These are phyloP conservation scores for Piscicola geometra DNA, from an alignment of 2,888 invertebrate genomes.

Conservation along the genomic window DNA sequence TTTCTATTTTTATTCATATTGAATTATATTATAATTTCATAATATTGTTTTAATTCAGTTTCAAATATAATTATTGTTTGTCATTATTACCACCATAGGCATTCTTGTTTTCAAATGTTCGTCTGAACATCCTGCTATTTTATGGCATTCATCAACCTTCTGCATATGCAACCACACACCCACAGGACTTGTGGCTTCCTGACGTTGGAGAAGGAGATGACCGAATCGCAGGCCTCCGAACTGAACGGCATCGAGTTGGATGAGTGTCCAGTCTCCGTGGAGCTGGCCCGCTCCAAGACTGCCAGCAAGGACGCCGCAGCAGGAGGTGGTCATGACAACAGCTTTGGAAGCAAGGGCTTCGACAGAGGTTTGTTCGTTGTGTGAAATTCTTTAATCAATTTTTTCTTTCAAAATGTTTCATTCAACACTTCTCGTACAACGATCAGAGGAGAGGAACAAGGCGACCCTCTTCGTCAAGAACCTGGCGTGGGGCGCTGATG, in stretches of 20 bases:
- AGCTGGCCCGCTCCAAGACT: slow-evolving; percentile 16
- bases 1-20: too few species aligned
- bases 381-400: too few species aligned
- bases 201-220: slow-evolving; percentile 26
- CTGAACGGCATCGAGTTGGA: slow-evolving; percentile 20
- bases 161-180: background rate
- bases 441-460: slow-evolving; percentile 29
- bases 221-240: slow-evolving; percentile 22
- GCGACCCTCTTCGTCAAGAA: slow-evolving; percentile 30
- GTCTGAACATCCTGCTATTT: too few species aligned
- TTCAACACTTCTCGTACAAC: too few species aligned
- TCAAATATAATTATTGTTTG: too few species aligned
- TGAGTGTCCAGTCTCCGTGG: background rate
- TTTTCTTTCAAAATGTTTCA: background rate
- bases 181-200: slow-evolving; percentile 26
- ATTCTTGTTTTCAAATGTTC: too few species aligned
- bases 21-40: too few species aligned
- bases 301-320: background rate
- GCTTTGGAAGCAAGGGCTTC: background rate
- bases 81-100: too few species aligned
- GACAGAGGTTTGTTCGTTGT: slow-evolving; percentile 12
- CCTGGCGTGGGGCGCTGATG: slow-evolving; percentile 31
- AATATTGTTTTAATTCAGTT: too few species aligned
- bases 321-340: background rate
- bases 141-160: slow-evolving; percentile 20